Evolutionary conservation across 2,797 vertebrate genomes (phyloP).

Genomic region (Hephaestus fuliginosus): DNA sequence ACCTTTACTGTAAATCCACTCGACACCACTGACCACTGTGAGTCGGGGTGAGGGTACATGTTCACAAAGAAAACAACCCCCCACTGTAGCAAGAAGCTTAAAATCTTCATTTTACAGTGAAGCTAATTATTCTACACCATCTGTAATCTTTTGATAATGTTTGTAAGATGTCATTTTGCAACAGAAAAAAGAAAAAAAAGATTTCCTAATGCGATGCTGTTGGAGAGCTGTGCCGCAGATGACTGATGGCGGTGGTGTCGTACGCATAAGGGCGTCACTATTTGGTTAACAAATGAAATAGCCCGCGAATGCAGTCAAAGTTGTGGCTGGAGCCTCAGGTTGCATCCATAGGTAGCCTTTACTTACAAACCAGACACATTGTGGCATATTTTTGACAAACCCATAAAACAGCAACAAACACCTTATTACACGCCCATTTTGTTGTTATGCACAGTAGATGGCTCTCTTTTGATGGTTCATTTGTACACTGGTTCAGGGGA

Average conservation of each 20-base stretch:
- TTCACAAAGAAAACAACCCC: background rate
- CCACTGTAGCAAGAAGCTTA: slow-evolving; percentile 51
- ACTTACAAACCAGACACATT: slow-evolving; percentile 38
- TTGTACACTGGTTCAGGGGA: slow-evolving; percentile 32
- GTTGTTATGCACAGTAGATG: slow-evolving; percentile 4
- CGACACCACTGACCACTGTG: slow-evolving; percentile 72
- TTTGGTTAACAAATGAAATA: slow-evolving; percentile 77
- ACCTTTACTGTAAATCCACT: slow-evolving; percentile 36
- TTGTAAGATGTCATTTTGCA: slow-evolving; percentile 72
- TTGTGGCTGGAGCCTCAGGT: slow-evolving; percentile 42
- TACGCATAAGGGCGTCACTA: slow-evolving; percentile 29
- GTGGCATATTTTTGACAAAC: slow-evolving; percentile 3
- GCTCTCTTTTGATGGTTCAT: slow-evolving; percentile 27
- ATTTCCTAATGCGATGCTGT: slow-evolving; percentile 47
- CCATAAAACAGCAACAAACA: background rate
- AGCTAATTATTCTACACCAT: slow-evolving; percentile 19
- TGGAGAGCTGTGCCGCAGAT: slow-evolving; percentile 31
- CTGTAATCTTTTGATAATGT: slow-evolving; percentile 73
- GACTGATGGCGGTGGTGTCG: slow-evolving; percentile 32
- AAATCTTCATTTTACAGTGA: slow-evolving; percentile 38
- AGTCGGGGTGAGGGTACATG: slow-evolving; percentile 37
- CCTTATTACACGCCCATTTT: background rate
- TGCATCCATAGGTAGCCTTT: slow-evolving; percentile 24
- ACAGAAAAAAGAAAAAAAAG: background rate
- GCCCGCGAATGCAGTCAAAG: slow-evolving; percentile 55